Evolutionary conservation across 2,797 vertebrate species (phyloP).

Genomic region (Pterois miles): DNA sequence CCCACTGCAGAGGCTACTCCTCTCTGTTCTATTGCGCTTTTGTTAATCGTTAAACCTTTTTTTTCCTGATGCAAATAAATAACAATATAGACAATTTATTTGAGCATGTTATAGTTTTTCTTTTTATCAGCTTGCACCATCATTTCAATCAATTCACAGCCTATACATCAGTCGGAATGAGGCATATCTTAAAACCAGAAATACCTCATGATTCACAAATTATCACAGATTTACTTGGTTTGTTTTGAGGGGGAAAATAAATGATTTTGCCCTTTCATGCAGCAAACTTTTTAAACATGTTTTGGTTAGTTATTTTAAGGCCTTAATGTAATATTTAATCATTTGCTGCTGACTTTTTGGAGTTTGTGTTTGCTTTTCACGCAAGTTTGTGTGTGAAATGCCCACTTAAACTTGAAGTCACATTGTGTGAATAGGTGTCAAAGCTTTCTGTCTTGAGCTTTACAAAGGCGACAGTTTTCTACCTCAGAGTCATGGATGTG

Average conservation of each 20-base stretch:
- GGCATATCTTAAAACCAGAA: not conserved
- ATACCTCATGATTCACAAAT: not conserved
- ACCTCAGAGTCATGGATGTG: not conserved
- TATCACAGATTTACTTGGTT: not conserved
- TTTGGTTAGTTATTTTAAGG: not conserved
- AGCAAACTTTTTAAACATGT: not conserved
- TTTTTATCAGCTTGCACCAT: not conserved
- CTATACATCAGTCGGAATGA: not conserved
- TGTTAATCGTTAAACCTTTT: slow-evolving; percentile 7
- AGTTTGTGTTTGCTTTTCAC: not conserved
- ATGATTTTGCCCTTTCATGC: not conserved
- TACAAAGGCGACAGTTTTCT: not conserved
- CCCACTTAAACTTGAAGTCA: slow-evolving; percentile 1
- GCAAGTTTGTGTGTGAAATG: not conserved
- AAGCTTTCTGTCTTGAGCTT: slow-evolving; percentile 4
- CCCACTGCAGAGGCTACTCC: slow-evolving; percentile 6
- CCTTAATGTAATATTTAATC: not conserved
- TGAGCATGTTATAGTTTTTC: not conserved
- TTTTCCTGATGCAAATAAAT: slow-evolving; percentile 5
- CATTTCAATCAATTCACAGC: not conserved
- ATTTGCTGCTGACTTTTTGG: not conserved
- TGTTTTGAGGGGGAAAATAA: not conserved
- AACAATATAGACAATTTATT: not conserved
- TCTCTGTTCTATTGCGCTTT: not conserved
- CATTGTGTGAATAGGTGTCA: not conserved